Evolutionary conservation across 2,113 vertebrate genomes (phyloP).

Genomic region (Mustela lutreola): DNA sequence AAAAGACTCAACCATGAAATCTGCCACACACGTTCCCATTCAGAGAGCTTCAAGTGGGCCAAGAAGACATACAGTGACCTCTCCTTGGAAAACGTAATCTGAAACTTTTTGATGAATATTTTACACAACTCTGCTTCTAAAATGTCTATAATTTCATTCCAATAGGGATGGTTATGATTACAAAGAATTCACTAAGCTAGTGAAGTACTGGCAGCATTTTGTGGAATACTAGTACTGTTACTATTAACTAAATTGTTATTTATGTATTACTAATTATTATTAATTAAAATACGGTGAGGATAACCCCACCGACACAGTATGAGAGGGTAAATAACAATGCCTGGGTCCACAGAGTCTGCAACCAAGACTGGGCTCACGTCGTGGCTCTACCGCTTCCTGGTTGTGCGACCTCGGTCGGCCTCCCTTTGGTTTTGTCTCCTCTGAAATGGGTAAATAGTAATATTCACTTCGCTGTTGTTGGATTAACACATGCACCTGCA

Average conservation of each 20-base stretch:
- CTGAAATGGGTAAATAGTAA: neutral
- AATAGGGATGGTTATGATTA: neutral
- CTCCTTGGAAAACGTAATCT: neutral
- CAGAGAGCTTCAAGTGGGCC: neutral
- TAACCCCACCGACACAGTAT: neutral
- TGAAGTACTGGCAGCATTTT: neutral
- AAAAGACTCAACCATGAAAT: neutral
- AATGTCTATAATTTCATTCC: constrained; percentile 3
- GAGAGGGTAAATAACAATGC: neutral
- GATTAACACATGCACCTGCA: neutral
- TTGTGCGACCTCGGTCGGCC: neutral
- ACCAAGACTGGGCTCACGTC: neutral
- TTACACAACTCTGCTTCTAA: neutral
- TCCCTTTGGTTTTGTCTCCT: neutral
- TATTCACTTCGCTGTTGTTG: neutral
- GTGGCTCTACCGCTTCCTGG: neutral
- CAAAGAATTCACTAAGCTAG: neutral
- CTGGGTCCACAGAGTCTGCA: neutral
- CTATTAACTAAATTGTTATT: neutral
- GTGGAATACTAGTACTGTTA: neutral
- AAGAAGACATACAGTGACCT: neutral
- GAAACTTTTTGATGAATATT: neutral
- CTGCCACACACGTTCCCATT: neutral
- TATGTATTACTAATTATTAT: neutral
- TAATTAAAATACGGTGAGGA: neutral